Base-by-base conservation (phyloP, 2,797 vertebrate species). In the Thunnus albacares region DNA sequence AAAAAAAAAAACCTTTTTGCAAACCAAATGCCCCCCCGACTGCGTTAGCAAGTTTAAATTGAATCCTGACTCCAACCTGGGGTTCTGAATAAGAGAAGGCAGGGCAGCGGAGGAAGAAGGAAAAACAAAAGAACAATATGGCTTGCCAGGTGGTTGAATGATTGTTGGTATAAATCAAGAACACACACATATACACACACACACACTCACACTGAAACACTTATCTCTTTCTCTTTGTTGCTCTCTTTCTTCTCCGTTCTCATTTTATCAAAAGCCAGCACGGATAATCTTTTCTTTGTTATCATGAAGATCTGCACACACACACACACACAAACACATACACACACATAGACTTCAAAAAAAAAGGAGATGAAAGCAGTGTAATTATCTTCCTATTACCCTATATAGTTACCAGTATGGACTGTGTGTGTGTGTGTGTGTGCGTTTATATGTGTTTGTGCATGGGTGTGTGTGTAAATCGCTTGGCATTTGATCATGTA, bases 381-480 rank as follows among this genome's bases (percentile, higher is more conserved):
- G 65, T 71, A 60, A 75, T 82, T 60, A 65, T 75, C 18, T 38
- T 68, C 38, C 69, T 47, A 64, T 64, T 68, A 70, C 35, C 33
- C 41, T 64, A 60, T 28, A 28, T 24, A 52, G 10, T 8, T 35
- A 43, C 41, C 47, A 55, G 33, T 10, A 28, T n/a, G 8, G 49
- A 43, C 53, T 74, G 15, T 35, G 59, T 74, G 43, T 69, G 15
- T 35, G 59, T 74, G 43, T 69, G 55, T 45, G 45, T 51, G 43
- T 51, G 62, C 0, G 9, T 67, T 51, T 33, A 13, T 45, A 14
- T 53, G 52, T 45, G 59, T 74, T 35, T 73, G 18, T 61, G 43
- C 53, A 33, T 57, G 66, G 59, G 53, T 45, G 45, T 38, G 55
- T 35, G 22, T 24, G 15, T 47, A 4, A 24, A 10, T 55, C 33